Evolutionary conservation across 2,888 invertebrate species (phyloP).

Genomic region (Ephialtes manifestator): DNA sequence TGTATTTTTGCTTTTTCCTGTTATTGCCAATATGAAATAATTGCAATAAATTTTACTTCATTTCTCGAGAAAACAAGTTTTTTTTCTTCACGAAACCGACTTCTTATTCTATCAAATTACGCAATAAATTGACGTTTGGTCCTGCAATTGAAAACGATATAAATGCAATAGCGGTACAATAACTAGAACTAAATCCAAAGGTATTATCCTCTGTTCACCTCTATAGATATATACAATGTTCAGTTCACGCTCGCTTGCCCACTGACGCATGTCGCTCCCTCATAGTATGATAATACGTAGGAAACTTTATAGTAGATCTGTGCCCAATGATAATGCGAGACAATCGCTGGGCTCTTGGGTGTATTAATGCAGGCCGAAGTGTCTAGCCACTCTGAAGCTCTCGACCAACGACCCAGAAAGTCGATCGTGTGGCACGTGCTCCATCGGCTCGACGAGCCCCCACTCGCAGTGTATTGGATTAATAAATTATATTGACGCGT

Average conservation of each 20-base stretch:
- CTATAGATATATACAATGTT: not conserved
- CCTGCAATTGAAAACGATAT: conserved; percentile 17
- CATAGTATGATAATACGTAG: conserved; percentile 21
- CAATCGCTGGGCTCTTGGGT: not conserved
- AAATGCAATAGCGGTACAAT: not conserved
- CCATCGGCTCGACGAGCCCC: conserved; percentile 4
- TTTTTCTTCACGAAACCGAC: not conserved
- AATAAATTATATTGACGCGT: conserved; percentile 37
- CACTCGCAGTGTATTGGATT: conserved; percentile 3
- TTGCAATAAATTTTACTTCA: not conserved
- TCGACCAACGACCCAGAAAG: conserved; percentile 54
- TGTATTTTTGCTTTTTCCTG: not conserved
- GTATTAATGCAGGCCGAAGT: conserved; percentile 26
- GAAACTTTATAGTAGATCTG: not conserved
- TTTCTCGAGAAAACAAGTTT: not conserved
- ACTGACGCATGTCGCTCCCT: conserved; percentile 36
- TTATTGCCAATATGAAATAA: not conserved
- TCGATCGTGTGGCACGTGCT: conserved; percentile 22
- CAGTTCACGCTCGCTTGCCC: conserved; percentile 44
- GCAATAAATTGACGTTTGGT: conserved; percentile 4
- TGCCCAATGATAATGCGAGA: not conserved
- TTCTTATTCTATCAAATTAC: not conserved
- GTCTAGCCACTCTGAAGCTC: conserved; percentile 23
- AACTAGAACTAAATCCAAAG: conserved; percentile 21
- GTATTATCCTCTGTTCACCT: conserved; percentile 8